These are phyloP conservation scores for Lasioglossum pauxillum DNA, from an alignment of 2,888 invertebrate species.

Conservation along the genomic window DNA sequence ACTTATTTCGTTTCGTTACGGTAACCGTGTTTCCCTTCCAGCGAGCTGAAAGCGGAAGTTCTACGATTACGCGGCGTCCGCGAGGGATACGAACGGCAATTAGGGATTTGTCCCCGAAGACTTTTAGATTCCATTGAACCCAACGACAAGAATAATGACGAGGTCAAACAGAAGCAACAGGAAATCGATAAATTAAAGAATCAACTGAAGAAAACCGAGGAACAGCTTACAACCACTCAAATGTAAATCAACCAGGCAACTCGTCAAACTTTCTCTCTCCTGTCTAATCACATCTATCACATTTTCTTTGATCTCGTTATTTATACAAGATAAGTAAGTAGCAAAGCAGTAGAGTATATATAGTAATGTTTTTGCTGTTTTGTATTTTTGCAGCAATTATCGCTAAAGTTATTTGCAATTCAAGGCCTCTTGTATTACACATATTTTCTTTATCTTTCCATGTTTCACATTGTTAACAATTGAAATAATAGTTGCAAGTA, in stretches of 20 bases:
- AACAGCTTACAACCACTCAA: slow-evolving; percentile 87
- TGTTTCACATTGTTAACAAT: neutral
- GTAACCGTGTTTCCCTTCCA: slow-evolving; percentile 38
- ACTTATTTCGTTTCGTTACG: neutral
- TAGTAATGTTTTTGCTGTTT: neutral
- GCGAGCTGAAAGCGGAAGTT: slow-evolving; percentile 89
- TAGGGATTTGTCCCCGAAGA: slow-evolving; percentile 74
- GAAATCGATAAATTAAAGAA: slow-evolving; percentile 87
- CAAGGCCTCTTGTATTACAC: neutral
- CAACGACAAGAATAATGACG: slow-evolving; percentile 64
- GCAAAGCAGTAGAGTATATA: neutral
- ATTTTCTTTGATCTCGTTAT: neutral
- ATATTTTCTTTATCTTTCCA: neutral
- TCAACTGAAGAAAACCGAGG: slow-evolving; percentile 87
- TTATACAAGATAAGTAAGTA: neutral
- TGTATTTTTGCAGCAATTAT: neutral
- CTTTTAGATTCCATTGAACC: slow-evolving; percentile 72
- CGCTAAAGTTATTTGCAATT: neutral
- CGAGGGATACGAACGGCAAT: slow-evolving; percentile 86
- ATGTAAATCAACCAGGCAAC: slow-evolving; percentile 81
- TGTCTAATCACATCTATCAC: neutral
- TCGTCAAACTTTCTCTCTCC: neutral
- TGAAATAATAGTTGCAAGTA: neutral
- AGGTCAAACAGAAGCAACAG: slow-evolving; percentile 82
- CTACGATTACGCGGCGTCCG: slow-evolving; percentile 87